phyloP scores from a whole-genome alignment of 2,113 vertebrate genomes.

The Odocoileus hemionus region DNA sequence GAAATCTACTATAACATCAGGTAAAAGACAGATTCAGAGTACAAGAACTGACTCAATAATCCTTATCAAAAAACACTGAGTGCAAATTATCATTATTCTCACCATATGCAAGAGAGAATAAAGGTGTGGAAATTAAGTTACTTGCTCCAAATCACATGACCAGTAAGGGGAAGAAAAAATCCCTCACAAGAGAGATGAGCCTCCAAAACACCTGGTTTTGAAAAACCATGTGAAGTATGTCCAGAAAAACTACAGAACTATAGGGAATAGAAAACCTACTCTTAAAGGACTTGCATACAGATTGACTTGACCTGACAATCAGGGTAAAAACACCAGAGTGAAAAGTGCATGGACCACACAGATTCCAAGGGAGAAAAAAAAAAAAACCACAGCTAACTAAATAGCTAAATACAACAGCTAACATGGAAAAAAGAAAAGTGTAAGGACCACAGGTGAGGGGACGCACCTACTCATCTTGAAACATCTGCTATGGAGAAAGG shows the following conservation, averaged over 20 bases:
- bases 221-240: neutral
- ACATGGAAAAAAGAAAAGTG: neutral
- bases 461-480: neutral
- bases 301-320: neutral
- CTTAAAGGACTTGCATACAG: neutral
- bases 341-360: neutral
- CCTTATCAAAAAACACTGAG: neutral
- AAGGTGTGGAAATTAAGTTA: neutral
- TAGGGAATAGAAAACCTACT: neutral
- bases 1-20: neutral
- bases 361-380: neutral
- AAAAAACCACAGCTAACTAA: neutral
- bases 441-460: neutral
- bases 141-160: neutral
- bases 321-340: neutral
- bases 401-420: neutral
- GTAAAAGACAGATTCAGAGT: constrained; percentile 4
- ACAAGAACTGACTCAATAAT: neutral
- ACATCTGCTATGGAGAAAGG: neutral
- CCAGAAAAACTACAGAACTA: neutral
- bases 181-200: neutral
- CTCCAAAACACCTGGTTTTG: neutral
- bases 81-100: neutral
- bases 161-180: neutral
- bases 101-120: neutral